Evolutionary conservation across 1,140 invertebrate genomes (phyloP).

Genomic region (Atta colombica): DNA sequence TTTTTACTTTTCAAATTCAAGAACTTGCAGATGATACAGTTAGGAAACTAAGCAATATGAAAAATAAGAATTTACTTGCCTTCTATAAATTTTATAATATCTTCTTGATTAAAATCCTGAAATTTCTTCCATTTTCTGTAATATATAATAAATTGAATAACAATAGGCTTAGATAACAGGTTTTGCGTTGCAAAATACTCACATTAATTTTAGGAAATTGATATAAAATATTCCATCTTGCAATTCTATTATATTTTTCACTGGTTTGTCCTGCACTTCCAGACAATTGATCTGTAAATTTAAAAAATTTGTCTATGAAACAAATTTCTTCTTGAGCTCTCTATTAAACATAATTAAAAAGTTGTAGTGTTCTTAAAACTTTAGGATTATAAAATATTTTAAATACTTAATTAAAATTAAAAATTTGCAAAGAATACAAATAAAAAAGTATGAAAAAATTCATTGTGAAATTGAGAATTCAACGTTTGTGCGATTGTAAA

Average conservation of each 20-base stretch:
- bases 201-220: constrained; percentile 73
- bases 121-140: constrained; percentile 55
- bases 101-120: constrained; percentile 28
- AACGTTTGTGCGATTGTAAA: background rate
- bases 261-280: constrained; percentile 18
- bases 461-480: background rate
- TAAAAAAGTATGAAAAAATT: background rate
- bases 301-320: background rate
- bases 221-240: constrained; percentile 72
- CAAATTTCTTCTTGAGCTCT: background rate
- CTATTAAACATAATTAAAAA: background rate
- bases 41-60: background rate
- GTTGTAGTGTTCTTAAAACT: background rate
- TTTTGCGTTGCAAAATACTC: constrained; percentile 53
- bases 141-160: constrained; percentile 20
- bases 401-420: background rate
- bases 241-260: constrained; percentile 70
- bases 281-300: constrained; percentile 72
- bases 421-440: background rate
- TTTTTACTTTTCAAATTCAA: background rate
- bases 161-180: background rate
- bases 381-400: background rate
- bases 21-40: background rate
- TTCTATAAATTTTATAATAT: constrained; percentile 52
- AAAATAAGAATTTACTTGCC: constrained; percentile 22